phyloP scores from a whole-genome alignment of 2,113 vertebrate genomes.

The Ochotona curzoniae region DNA sequence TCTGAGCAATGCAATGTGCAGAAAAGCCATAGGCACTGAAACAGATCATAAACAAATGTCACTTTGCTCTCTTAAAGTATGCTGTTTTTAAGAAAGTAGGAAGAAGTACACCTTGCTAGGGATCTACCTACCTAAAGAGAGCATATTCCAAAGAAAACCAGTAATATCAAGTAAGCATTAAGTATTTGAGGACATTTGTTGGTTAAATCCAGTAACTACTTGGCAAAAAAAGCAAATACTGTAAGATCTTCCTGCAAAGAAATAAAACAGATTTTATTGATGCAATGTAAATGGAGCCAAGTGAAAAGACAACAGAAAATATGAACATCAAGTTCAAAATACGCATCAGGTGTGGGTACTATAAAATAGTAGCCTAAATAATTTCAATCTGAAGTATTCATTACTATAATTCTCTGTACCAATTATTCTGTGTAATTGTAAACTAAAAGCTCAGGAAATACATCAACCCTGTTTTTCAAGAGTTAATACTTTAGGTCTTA shows the following conservation, averaged over 20 bases:
- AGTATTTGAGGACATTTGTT: background rate
- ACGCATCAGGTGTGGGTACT: background rate
- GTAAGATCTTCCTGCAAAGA: background rate
- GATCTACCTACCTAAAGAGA: background rate
- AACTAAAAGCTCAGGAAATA: conserved; percentile 51
- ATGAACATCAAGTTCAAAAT: background rate
- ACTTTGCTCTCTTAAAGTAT: background rate
- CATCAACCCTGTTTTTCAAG: conserved; percentile 19
- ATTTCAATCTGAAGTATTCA: background rate
- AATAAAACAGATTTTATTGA: conserved; percentile 45
- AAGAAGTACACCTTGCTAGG: background rate
- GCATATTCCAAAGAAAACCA: conserved; percentile 1
- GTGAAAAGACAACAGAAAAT: conserved; percentile 9
- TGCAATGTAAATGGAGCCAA: conserved; percentile 45
- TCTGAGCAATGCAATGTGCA: background rate
- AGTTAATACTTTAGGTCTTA: background rate
- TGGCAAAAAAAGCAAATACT: background rate
- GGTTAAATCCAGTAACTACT: conserved; percentile 47
- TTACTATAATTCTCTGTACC: conserved; percentile 7
- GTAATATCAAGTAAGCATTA: conserved; percentile 24
- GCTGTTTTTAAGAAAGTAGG: background rate
- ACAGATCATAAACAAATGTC: background rate
- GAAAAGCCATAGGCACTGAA: background rate
- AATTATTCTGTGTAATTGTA: background rate
- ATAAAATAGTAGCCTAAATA: background rate